Base-by-base conservation (phyloP, 1,140 invertebrate genomes). In the Varroa destructor region DNA sequence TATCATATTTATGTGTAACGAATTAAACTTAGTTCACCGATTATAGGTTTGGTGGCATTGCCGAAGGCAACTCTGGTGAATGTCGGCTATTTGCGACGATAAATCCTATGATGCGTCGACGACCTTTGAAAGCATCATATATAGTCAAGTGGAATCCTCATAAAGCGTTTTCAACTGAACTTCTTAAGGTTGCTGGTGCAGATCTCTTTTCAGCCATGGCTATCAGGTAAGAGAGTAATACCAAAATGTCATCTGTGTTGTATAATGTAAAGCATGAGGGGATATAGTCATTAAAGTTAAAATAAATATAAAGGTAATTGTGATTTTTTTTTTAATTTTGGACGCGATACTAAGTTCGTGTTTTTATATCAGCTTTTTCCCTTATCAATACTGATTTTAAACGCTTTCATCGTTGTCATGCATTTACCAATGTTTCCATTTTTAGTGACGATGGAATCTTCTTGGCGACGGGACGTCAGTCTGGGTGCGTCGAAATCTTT, bases 381-480 rank as follows among this genome's bases (percentile, higher is more conserved):
- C 8, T 51, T 51, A 51, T 51, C 57, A 58, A 58, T 37, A 6
- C 6, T 37, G 12, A 42, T 58, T 42, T 12, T 3, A 58, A 58
- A 5, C 57, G 3, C 12, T 67, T 67, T 40, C 8, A 8, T 14
- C 8, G n/a, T 12, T 40, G n/a, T 12, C 61, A 74, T 51, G 25
- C 43, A 8, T 14, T 55, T 55, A 6, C 70, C 6, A 36, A 56
- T 37, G 55, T 70, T 74, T 75, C 71, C 73, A 43, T 79, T 78
- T 55, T 75, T 51, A 86, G 91, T 73, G 87, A 91, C 77, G 89
- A 95, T 84, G 93, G 93, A 0, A 83, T 87, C 75, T 97, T 91
- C 79, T 83, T 96, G 1, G 92, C 89, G 73, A 85, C 93, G 14
- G 93, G 93, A 5, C 93, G 90, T 40, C 93, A 95, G 88, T 88